Base-by-base conservation (phyloP, 2,888 invertebrate genomes). In the Sceliomorpha sp. region DNA sequence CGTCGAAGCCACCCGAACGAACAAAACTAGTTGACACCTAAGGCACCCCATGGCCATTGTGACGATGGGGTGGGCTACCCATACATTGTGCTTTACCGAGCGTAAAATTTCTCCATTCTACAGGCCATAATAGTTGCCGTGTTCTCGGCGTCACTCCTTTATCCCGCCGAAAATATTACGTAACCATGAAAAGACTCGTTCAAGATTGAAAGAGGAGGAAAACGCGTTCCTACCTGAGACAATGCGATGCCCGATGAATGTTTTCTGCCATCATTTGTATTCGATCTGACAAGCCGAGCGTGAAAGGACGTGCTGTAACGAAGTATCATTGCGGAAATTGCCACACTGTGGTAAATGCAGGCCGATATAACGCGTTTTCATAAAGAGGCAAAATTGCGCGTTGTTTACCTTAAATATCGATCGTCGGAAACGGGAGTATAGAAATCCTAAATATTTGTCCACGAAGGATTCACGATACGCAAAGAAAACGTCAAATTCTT, bases 91-190 rank as follows among this genome's bases (percentile, higher is more conserved):
- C 81, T 87, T 83, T 82, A 82, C 86, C 80, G 82, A 84, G 83
- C 83, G 87, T 85, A 75, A 87, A 87, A 85, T 83, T 80, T 79
- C 75, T 73, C 81, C 72, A 83, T 83, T 85, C 83, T 84, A 78
- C 79, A 78, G 76, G 74, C 77, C 78, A 60, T 69, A 69, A 72
- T 69, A 72, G 72, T 69, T 51, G 40, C 59, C 70, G 70, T 70
- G 70, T 70, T 64, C 58, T 51, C 62, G 63, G 63, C 55, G 58
- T 69, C 70, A 70, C 70, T 70, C 70, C 70, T 70, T 70, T 70
- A 66, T 70, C 9, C 58, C 50, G 56, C 17, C 59, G 63, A 63
- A 63, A 69, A 69, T 59, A 69, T 63, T 69, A 59, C 69, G 63
- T 36, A 55, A 59, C 55, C 55, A 31, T 67, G 60, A 67, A 67